Base-by-base conservation (phyloP, 2,113 vertebrate species). In the Natator depressus region DNA sequence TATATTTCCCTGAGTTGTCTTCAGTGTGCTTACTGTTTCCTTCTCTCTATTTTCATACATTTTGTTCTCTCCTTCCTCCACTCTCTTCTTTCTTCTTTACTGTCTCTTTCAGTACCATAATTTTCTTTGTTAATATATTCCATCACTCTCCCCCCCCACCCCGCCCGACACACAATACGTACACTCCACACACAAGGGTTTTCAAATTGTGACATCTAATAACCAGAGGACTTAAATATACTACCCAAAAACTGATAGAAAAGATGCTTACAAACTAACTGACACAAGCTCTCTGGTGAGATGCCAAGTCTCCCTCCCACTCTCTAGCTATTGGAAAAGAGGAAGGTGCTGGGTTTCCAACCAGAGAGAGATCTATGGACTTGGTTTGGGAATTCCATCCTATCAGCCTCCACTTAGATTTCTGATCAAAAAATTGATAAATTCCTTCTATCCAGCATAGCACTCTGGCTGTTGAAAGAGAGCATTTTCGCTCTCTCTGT, bases 101-200 rank as follows among this genome's bases (percentile, higher is more conserved):
- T 35, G 16, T 8, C 53, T 88, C 8, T 1, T 0, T 4, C 75
- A 46, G 11, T 42, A 16, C 10, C 76, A 1, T 10, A 89, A n/a
- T 6, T 80, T 13, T 51, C 27, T 82, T 80, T 85, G 59, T 1
- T 20, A 49, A 29, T 4, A 6, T 27, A 54, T 47, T 47, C 75
- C 38, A 47, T 46, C 17, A 19, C 2, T 27, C 51, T 17, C 24
- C 16, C 72, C 14, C 22, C 47, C 47, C 47, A 47, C 6, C 47
- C 47, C 49, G 42, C 24, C 51, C 2, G 4, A n/a, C 65, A n/a
- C 24, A 42, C 10, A 46, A 76, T 8, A 11, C 1, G 1, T 9
- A 27, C 1, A 46, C 14, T 11, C 7, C 0, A 0, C 4, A n/a
- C 4, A 50, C 1, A 42, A 55, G 76, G 14, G 72, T 1, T 20